Conservation (phyloP, 2,113 vertebrate genomes). For the Apeltes quadracus region DNA sequence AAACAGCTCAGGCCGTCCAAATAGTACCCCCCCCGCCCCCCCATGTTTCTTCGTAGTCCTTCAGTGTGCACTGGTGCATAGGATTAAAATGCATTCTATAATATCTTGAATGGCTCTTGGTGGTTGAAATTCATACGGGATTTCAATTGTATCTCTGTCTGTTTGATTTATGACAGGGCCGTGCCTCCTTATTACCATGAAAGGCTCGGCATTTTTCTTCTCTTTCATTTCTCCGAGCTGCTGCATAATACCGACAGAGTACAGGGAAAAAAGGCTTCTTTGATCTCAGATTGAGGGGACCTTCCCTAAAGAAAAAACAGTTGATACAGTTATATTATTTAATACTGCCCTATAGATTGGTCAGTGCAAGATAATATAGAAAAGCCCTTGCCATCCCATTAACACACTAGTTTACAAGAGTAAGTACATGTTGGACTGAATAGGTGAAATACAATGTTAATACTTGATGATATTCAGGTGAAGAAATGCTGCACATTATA, state of each 20-base stretch:
- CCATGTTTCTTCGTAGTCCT: not conserved
- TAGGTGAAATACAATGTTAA: not conserved
- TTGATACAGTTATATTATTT: not conserved
- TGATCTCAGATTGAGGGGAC: constrained; percentile 22
- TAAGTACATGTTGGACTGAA: not conserved
- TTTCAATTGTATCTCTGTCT: constrained; percentile 77
- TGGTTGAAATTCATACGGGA: constrained; percentile 66
- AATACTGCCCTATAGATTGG: constrained; percentile 11
- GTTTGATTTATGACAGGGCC: constrained; percentile 78
- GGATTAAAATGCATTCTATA: constrained; percentile 74
- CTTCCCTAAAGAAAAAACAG: constrained; percentile 34
- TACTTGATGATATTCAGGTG: not conserved
- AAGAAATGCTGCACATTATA: not conserved
- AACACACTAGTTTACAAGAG: not conserved
- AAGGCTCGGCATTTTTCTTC: constrained; percentile 47
- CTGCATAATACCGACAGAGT: constrained; percentile 42
- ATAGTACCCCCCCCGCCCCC: constrained; percentile 40
- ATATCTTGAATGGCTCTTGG: constrained; percentile 70
- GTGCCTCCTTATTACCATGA: constrained; percentile 67
- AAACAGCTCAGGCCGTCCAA: constrained; percentile 39
- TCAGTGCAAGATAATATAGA: not conserved
- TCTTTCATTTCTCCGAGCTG: constrained; percentile 34
- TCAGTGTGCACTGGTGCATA: constrained; percentile 52
- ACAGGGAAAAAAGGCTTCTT: constrained; percentile 36
- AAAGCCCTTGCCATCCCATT: not conserved